Percentiles rank a stretch among this genome's conserved stretches.
Conservation (phyloP, 2,888 invertebrate species). For the Agelastica alni region DNA sequence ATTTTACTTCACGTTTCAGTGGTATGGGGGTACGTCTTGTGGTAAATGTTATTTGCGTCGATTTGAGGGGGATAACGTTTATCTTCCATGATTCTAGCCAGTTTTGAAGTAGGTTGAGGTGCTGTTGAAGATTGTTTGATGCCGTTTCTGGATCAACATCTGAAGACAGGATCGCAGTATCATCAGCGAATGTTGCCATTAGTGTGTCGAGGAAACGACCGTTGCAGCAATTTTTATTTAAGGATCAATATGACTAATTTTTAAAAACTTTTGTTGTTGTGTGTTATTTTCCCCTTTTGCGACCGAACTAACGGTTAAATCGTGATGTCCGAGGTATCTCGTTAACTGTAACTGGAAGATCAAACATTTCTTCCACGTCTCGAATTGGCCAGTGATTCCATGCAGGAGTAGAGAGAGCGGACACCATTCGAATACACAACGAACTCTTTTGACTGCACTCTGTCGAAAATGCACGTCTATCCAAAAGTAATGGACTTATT, state of each 20-base stretch:
- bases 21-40: too few relatives aligned
- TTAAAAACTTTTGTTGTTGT: conserved; percentile 11
- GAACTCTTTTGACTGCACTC: conserved; percentile 37
- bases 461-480: conserved; percentile 30
- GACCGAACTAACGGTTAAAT: conserved; percentile 15
- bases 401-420: conserved; percentile 41
- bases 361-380: conserved; percentile 45
- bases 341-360: conserved; percentile 25
- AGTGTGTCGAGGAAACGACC: too few relatives aligned
- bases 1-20: too few relatives aligned
- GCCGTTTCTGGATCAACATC: too few relatives aligned
- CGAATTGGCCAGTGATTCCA: conserved; percentile 44
- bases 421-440: conserved; percentile 41
- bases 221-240: too few relatives aligned
- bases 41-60: too few relatives aligned
- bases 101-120: too few relatives aligned
- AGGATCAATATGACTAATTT: neutral
- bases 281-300: conserved; percentile 1
- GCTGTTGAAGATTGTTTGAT: too few relatives aligned
- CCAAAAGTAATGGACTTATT: conserved; percentile 35
- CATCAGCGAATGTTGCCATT: too few relatives aligned
- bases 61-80: too few relatives aligned
- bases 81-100: too few relatives aligned
- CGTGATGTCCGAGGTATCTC: conserved; percentile 20
- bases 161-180: too few relatives aligned